phyloP scores from a whole-genome alignment of 2,113 vertebrate species.

The Globicephala melas region DNA sequence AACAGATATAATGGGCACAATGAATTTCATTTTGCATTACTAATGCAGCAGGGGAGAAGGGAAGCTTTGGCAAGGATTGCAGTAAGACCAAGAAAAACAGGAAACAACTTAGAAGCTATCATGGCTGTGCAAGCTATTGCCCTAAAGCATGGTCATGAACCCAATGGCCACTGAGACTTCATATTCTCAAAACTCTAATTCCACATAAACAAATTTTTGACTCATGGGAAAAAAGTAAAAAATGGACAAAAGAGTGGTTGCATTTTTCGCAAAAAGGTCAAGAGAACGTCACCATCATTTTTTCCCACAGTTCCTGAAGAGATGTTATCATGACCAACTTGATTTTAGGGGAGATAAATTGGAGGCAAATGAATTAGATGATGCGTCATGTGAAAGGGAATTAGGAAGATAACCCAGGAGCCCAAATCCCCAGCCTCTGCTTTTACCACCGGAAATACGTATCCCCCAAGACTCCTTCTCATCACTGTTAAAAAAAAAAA shows the following conservation, averaged over 20 bases:
- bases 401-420: background rate
- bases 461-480: background rate
- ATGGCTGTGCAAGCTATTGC: slow-evolving; percentile 58
- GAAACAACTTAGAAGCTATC: slow-evolving; percentile 63
- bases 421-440: background rate
- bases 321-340: background rate
- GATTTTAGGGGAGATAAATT: background rate
- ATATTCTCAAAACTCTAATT: background rate
- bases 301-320: background rate
- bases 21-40: slow-evolving; percentile 82
- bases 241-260: background rate
- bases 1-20: slow-evolving; percentile 80
- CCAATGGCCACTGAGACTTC: background rate
- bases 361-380: background rate
- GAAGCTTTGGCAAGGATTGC: slow-evolving; percentile 74
- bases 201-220: background rate
- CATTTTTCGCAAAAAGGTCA: slow-evolving; percentile 20
- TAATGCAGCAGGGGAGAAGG: slow-evolving; percentile 80
- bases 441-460: background rate
- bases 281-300: background rate
- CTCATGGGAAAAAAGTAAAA: background rate
- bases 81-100: slow-evolving; percentile 78
- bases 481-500: background rate
- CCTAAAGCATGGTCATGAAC: slow-evolving; percentile 45
- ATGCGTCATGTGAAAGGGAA: background rate